Evolutionary conservation across 2,797 vertebrate genomes (phyloP), one percentile per base, ranked within the genome.

Genomic region (Chrysolophus pictus): DNA sequence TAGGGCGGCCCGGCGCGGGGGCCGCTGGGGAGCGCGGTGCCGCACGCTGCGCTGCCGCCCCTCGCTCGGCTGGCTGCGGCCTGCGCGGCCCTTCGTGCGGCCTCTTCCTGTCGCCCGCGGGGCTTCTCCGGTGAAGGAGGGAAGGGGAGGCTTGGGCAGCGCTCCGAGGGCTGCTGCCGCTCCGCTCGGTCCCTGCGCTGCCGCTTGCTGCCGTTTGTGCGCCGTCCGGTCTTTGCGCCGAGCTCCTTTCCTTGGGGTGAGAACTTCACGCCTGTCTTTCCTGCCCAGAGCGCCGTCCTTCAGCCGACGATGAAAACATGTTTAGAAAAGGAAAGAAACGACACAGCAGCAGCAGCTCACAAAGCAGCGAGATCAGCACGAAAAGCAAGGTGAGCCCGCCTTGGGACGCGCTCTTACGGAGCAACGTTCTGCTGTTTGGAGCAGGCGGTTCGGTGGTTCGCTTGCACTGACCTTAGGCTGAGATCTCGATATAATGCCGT

Each of bases 321-420:
- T 99, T 99, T 91, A 98, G 99, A 79, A 99, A 99, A 97, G 99
- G 98, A 51, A 99, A 99, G 93, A 99, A 99, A 94, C 98, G 99
- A 26, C 99, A 99, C 97, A 99, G 99, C 96, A 99, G 99, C 94
- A 99, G 99, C 98, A 99, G 99, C 95, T 99, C 99, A 3, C 99
- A 99, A 71, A 99, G 99, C 97, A 99, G 99, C 86, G 99, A 99
- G 95, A 98, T 99, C 97, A 99, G 99, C 95, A 99, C 99, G 5
- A 99, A 99, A 95, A 99, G 99, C 98, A 99, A 99, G 98, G 99
- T 99, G 94, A 91, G 96, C 47, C 60, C 19, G 14, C 9, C 5
- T 42, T 9, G 49, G 23, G 15, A 1, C 19, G 4, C 29, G 10
- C 46, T 37, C 11, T 22, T 37, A 1, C 19, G 14, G 58, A 18